Evolutionary conservation across 2,888 invertebrate genomes (phyloP).

Genomic region (Leucophenga montana): DNA sequence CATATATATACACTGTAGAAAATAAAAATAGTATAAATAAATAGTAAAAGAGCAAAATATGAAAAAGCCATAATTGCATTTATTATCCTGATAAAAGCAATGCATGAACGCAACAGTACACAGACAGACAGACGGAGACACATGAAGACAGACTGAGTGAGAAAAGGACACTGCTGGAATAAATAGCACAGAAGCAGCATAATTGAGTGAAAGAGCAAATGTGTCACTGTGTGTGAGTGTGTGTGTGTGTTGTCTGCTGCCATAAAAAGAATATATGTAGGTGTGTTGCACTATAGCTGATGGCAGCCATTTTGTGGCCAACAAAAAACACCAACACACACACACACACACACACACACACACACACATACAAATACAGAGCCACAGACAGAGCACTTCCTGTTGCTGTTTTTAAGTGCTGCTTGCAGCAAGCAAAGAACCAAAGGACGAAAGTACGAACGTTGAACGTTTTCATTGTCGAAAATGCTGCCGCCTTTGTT

Average conservation of each 20-base stretch:
- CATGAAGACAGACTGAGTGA: conserved; percentile 7
- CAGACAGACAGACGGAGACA: conserved; percentile 18
- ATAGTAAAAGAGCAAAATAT: conserved; percentile 7
- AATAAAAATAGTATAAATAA: conserved; percentile 26
- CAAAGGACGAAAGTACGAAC: not conserved
- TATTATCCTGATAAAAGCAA: conserved; percentile 67
- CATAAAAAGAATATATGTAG: conserved; percentile 7
- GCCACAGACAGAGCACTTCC: conserved; percentile 3
- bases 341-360: too few species aligned
- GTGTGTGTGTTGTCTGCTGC: conserved; percentile 30
- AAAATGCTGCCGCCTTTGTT: conserved; percentile 52
- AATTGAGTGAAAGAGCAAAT: conserved; percentile 8
- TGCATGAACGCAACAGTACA: conserved; percentile 32
- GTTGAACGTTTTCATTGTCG: conserved; percentile 30
- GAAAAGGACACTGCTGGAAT: conserved; percentile 14
- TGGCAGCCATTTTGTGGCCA: conserved; percentile 56
- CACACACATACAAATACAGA: conserved; percentile 1
- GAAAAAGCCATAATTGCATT: conserved; percentile 66
- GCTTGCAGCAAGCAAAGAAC: conserved; percentile 9
- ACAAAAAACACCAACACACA: not conserved
- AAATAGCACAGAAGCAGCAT: conserved; percentile 10
- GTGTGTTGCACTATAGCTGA: conserved; percentile 35
- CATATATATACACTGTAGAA: not conserved
- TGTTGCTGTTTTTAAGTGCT: conserved; percentile 25
- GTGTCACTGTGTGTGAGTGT: conserved; percentile 26